phyloP scores from a whole-genome alignment of 2,113 vertebrate species.

The Struthio camelus region DNA sequence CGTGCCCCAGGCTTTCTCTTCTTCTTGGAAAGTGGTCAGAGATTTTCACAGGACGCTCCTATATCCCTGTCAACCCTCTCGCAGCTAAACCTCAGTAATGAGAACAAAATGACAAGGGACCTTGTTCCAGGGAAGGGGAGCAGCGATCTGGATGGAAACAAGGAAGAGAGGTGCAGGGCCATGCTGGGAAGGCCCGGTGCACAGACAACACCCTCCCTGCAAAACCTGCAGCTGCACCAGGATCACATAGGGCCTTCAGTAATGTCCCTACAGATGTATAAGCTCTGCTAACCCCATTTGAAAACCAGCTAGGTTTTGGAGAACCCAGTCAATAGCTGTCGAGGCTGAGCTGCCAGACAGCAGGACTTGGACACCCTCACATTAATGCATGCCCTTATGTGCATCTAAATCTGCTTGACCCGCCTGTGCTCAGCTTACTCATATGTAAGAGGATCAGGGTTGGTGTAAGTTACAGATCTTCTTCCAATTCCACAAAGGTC shows the following conservation, averaged over 20 bases:
- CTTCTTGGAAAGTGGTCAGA: accelerated
- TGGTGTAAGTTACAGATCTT: not conserved
- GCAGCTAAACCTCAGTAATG: accelerated
- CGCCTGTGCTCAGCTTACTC: not conserved
- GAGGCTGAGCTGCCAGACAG: not conserved
- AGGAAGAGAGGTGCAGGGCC: not conserved
- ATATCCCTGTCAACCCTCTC: not conserved
- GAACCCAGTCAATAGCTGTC: not conserved
- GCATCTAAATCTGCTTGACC: not conserved
- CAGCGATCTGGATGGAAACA: not conserved
- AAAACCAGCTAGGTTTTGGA: not conserved
- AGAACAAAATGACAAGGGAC: not conserved
- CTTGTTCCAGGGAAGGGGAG: not conserved
- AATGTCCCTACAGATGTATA: not conserved
- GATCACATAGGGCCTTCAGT: too few species aligned
- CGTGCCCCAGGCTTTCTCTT: not conserved
- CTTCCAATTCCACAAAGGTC: not conserved
- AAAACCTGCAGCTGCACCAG: accelerated
- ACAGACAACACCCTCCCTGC: accelerated
- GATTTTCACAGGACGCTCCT: not conserved
- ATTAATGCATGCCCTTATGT: not conserved
- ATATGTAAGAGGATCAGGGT: accelerated
- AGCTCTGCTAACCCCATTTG: not conserved
- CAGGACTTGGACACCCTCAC: accelerated
- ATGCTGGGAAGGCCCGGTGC: not conserved